Conservation (phyloP, 2,113 vertebrate genomes). For the Sisor rabdophorus region DNA sequence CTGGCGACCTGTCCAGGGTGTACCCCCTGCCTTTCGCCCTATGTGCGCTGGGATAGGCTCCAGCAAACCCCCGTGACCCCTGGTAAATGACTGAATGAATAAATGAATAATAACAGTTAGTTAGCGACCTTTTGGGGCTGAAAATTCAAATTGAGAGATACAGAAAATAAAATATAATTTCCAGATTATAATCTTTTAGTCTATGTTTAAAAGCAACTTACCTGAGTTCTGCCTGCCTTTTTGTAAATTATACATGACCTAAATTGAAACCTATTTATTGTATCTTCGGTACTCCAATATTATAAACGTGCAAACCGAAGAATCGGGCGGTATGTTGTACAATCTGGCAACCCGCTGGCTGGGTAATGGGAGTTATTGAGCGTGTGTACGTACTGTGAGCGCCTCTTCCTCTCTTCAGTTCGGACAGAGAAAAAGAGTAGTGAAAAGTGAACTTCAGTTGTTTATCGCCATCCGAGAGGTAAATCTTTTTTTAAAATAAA, state of each 20-base stretch:
- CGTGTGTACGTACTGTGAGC: not conserved
- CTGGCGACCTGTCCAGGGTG: too few species aligned
- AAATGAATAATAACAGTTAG: too few species aligned
- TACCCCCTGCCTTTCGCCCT: too few species aligned
- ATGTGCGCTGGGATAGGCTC: too few species aligned
- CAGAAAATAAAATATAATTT: not conserved
- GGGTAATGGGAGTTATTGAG: slow-evolving; percentile 1
- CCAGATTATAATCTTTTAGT: not conserved
- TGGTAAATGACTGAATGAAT: too few species aligned
- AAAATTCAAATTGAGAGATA: too few species aligned
- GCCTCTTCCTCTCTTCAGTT: slow-evolving; percentile 32
- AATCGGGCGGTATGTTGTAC: accelerated
- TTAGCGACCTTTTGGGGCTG: too few species aligned
- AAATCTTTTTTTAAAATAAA: not conserved
- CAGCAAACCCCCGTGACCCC: too few species aligned
- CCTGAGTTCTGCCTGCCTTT: not conserved
- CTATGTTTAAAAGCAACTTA: not conserved
- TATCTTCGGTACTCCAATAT: not conserved
- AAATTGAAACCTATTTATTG: too few species aligned
- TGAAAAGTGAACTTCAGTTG: not conserved
- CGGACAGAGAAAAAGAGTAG: not conserved
- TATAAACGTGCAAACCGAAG: not conserved
- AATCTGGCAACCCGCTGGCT: slow-evolving; percentile 20
- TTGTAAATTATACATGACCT: not conserved
- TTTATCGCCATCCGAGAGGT: not conserved